Base-by-base conservation (phyloP, 2,113 vertebrate species). In the Semnornis frantzii region DNA sequence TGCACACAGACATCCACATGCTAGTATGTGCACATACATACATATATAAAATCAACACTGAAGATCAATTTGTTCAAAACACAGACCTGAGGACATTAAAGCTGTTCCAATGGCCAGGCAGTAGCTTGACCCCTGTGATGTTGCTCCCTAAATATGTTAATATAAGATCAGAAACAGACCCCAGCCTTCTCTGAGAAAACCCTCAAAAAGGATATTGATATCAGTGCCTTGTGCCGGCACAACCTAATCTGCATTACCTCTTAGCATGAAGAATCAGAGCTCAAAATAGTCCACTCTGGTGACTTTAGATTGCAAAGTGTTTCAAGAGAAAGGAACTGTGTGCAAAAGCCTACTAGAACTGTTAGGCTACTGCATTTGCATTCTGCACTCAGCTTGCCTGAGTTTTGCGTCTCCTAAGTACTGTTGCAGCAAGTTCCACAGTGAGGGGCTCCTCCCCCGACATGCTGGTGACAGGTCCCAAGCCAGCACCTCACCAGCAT, bases 211-310 rank as follows among this genome's bases (percentile, higher is more conserved):
- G 81, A 74, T 71, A 91, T 23, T 87, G 77, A 15, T 95, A 76
- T 82, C 85, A 86, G 72, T 86, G 89, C 93, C 91, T 96, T 94
- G 80, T 87, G 90, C 91, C 85, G 86, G 82, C 34, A 82, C 82
- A 4, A 78, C 76, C 94, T 97, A 95, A 98, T 97, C 95, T 97
- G 89, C 89, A 79, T 94, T 91, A 96, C 89, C 95, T 96, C 95
- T 97, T 85, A 94, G 71, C 20, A 3, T 93, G 91, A 96, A 89
- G 94, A 78, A 96, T 92, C 72, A 92, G 50, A 92, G 84, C 95
- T 95, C 95, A 95, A 96, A 97, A 97, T 96, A 97, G 96, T 97
- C 97, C 89, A 93, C 97, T 98, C 96, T 95, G 97, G 74, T 70
- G 81, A 94, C 95, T 94, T 97, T 70, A 97, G 97, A 98, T 98